Conservation (phyloP, 2,797 vertebrate species). For the Eospalax fontanierii region DNA sequence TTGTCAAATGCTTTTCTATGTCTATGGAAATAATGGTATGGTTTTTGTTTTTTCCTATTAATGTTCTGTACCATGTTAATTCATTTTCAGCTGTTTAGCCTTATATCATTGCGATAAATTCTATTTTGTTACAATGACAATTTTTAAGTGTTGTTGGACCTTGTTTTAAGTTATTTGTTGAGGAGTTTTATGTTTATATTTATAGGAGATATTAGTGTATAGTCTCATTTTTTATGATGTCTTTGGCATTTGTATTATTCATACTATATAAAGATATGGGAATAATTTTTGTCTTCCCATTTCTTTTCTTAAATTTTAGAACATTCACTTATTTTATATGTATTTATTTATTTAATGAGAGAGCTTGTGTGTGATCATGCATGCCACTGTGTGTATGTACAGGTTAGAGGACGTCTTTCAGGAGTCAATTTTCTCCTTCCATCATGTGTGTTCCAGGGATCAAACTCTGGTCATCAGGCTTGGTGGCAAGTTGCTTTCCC, state of each 20-base stretch:
- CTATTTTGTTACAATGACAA: neutral
- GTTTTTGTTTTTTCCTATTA: neutral
- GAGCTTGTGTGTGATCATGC: neutral
- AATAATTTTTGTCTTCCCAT: neutral
- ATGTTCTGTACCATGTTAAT: neutral
- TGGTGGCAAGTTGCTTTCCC: neutral
- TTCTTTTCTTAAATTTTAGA: neutral
- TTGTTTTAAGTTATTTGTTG: neutral
- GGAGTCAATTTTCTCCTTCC: neutral
- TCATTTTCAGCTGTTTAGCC: slow-evolving; percentile 25
- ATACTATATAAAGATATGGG: neutral
- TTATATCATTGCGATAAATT: slow-evolving; percentile 45
- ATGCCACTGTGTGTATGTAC: neutral
- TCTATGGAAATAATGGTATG: neutral
- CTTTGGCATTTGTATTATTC: slow-evolving; percentile 29
- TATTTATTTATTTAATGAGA: neutral
- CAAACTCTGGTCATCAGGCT: neutral
- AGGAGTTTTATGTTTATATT: slow-evolving; percentile 3
- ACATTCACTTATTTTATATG: neutral
- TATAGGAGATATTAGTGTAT: neutral
- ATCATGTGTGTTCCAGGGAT: neutral
- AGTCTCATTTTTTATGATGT: slow-evolving; percentile 24
- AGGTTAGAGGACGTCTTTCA: neutral
- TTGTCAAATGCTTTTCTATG: slow-evolving; percentile 35
- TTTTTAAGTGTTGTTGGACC: neutral